A percentile compares a stretch with the other conserved stretches of the same genome.
These are phyloP conservation scores for Calephelis perditalis DNA, from an alignment of 2,888 invertebrate genomes.

Conservation along the genomic window DNA sequence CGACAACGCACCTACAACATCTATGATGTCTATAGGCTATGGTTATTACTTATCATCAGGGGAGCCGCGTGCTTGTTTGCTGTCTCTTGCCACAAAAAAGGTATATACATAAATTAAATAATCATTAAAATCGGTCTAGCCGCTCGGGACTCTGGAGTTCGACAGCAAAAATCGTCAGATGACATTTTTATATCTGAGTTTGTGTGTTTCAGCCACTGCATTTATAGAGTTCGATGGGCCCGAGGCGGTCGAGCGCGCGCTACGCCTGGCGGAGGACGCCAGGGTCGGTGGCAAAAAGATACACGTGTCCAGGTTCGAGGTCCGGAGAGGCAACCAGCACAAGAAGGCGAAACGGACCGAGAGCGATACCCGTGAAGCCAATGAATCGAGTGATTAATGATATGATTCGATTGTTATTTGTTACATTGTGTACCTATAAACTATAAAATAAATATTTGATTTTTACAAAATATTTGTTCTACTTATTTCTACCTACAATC, in stretches of 20 bases:
- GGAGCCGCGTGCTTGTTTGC: too few species aligned
- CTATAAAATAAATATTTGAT: constrained; percentile 19
- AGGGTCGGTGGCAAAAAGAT: constrained; percentile 54
- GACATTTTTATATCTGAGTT: too few species aligned
- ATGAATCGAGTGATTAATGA: not conserved
- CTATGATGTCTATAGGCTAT: too few species aligned
- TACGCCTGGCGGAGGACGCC: constrained; percentile 38
- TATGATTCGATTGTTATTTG: constrained; percentile 5
- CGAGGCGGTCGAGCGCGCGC: constrained; percentile 46
- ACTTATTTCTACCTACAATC: too few species aligned
- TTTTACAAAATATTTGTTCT: not conserved
- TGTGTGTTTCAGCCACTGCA: constrained; percentile 45
- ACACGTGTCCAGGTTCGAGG: constrained; percentile 44
- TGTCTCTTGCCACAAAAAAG: too few species aligned
- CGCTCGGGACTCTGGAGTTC: too few species aligned
- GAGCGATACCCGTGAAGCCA: not conserved
- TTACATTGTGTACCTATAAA: not conserved
- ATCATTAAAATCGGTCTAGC: too few species aligned
- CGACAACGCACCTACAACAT: too few species aligned
- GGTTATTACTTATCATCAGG: too few species aligned
- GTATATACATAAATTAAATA: too few species aligned
- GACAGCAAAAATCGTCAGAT: too few species aligned
- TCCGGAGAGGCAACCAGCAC: constrained; percentile 33
- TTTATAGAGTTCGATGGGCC: constrained; percentile 62
- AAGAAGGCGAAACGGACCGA: constrained; percentile 20